Base-by-base conservation (phyloP, 2,888 invertebrate species). In the Micoletzkya japonica region DNA sequence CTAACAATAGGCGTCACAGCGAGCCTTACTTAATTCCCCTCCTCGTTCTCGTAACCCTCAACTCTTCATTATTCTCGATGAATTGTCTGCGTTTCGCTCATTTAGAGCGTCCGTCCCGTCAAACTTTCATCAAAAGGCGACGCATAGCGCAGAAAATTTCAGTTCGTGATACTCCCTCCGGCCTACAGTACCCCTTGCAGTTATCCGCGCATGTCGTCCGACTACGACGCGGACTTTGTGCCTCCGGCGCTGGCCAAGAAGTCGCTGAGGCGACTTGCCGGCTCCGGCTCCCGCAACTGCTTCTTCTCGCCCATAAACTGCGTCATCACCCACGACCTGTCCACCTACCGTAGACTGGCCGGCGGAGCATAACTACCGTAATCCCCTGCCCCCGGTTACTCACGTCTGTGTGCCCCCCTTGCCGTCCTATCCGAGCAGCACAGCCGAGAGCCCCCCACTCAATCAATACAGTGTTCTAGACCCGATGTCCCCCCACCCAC, bases 301-400 rank as follows among this genome's bases (percentile, higher is more conserved):
- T 81, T 77, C 74, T 83, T 82, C 72, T 82, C 81, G 34, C 83
- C 83, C 6, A 80, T 83, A 72, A 81, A 82, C 66, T 83, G 83
- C 74, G 81, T 83, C 72, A 80, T 82, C 63, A 76, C 77, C 0
- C 80, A 80, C 50, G 81, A 81, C 64, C 73, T 77, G 60, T 73
- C 74, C 70, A 79, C 77, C 63, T 81, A 79, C 69, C 76, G 78
- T 24, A 78, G 77, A 70, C 70, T 78, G 50, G 79, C 80, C 24
- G 77, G 67, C n/a, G 20, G 36, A 20, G 50, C 7, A 54, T 64
- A 32, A 24, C 64, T 24, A 32, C 52, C 37, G 24, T 50, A 60
- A n/a, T 17, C 30, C 49, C 39, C 39, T 39, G n/a, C n/a, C n/a
- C n/a, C n/a, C n/a, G n/a, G n/a, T n/a, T n/a, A n/a, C 73, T 26